Percentiles rank a stretch among this genome's conserved stretches.
phyloP scores from a whole-genome alignment of 2,888 invertebrate species.

The Sepioteuthis lessoniana region DNA sequence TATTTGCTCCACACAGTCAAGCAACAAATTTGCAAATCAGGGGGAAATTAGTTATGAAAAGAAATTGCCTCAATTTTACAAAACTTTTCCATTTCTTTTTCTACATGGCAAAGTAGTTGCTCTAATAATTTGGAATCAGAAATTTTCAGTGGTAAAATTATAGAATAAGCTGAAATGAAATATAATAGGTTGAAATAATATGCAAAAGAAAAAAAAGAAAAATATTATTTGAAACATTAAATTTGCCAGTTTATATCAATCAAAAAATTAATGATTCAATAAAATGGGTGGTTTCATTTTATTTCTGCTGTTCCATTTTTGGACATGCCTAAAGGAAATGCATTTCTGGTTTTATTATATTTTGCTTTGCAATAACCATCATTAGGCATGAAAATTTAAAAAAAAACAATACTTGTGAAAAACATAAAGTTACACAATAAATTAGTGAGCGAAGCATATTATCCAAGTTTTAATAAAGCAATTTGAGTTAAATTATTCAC shows the following conservation, averaged over 20 bases:
- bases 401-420: background rate
- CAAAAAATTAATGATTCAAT: constrained; percentile 33
- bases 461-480: constrained; percentile 17
- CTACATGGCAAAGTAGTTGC: background rate
- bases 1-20: constrained; percentile 33
- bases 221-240: constrained; percentile 11
- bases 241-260: background rate
- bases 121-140: constrained; percentile 15
- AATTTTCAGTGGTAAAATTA: constrained; percentile 33
- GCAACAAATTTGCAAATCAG: constrained; percentile 6
- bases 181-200: constrained; percentile 33
- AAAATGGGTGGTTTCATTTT: background rate
- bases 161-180: constrained; percentile 33
- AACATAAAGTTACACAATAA: constrained; percentile 1
- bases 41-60: constrained; percentile 25
- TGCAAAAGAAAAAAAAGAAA: background rate
- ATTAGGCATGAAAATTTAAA: background rate
- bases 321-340: constrained; percentile 11
- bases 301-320: background rate
- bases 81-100: constrained; percentile 5
- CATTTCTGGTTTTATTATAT: background rate
- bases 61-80: constrained; percentile 13
- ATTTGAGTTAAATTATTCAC: constrained; percentile 17
- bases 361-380: background rate
- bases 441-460: constrained; percentile 5